Conservation (phyloP, 2,797 vertebrate species). For the Sphaeramia orbicularis region DNA sequence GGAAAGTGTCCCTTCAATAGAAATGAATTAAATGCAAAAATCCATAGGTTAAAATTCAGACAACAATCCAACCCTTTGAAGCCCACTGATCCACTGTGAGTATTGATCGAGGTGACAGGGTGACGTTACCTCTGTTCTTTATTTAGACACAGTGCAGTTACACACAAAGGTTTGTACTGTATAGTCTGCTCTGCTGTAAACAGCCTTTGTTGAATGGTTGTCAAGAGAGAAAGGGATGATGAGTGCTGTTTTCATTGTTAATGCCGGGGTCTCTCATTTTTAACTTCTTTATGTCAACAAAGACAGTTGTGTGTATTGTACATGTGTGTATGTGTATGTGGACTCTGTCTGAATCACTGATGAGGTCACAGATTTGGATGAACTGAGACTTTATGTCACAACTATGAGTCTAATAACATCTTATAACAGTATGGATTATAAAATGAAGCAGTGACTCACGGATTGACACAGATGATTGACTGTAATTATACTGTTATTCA, state of each 20-base stretch:
- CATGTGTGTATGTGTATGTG: constrained; percentile 27
- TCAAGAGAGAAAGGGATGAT: constrained; percentile 50
- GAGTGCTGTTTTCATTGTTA: constrained; percentile 26
- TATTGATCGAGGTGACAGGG: constrained; percentile 1
- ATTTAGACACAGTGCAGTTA: constrained; percentile 34
- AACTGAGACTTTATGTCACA: constrained; percentile 42
- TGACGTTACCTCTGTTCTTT: constrained; percentile 8
- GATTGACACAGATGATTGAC: too few species aligned
- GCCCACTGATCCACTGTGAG: background rate
- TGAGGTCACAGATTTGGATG: constrained; percentile 54
- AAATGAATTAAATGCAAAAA: background rate
- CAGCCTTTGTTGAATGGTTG: constrained; percentile 36
- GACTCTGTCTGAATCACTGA: constrained; percentile 59
- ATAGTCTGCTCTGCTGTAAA: constrained; percentile 37
- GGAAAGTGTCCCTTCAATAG: background rate
- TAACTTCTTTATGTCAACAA: background rate
- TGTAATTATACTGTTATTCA: too few species aligned
- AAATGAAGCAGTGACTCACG: too few species aligned
- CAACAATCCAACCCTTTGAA: background rate
- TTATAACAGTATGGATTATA: too few species aligned
- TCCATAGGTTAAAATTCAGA: background rate
- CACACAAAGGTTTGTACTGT: constrained; percentile 6
- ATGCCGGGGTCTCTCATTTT: background rate
- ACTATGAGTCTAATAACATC: background rate
- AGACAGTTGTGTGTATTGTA: background rate